Base-by-base conservation (phyloP, 2,797 vertebrate genomes). In the Phataginus tetradactyla region DNA sequence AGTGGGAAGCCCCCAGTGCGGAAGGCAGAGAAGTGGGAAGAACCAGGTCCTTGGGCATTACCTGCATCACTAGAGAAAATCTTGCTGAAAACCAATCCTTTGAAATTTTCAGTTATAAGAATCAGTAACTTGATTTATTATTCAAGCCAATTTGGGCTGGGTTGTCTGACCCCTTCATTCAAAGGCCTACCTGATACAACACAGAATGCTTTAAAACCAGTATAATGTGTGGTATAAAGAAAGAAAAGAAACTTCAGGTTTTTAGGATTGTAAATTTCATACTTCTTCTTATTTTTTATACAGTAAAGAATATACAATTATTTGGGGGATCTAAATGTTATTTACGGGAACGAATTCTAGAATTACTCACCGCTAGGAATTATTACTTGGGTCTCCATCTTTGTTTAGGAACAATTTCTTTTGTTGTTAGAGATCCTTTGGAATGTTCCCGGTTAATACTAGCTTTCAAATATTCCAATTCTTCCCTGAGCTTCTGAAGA, bases 401-500 rank as follows among this genome's bases (percentile, higher is more conserved):
- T 69, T 88, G 64, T 39, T 63, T 51, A 71, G 66, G 79, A 92
- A 77, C 23, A 91, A 79, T 6, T 90, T 29, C 45, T 95, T 85
- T 63, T 69, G 32, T 64, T 84, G 32, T 42, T 49, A 71, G 27
- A 55, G 57, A 64, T 49, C 37, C 63, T 84, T 85, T 84, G 81
- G 64, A 78, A 53, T 61, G 39, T 25, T 79, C 21, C 66, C 42
- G 20, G 7, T 91, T 78, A 59, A 51, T 45, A 57, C 10, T 13
- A 51, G 27, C 45, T 39, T 78, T 75, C 11, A 79, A 61, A 69
- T 45, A 91, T 53, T 69, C 51, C 10, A 90, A 71, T 68, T 94
- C 34, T 93, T 72, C 27, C 53, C 63, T 42, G 57, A 88, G n/a
- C 21, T 88, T 92, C 27, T 71, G 13, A 90, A 92, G 72, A 93